Conservation (phyloP, 1,140 invertebrate species). For the Nasonia vitripennis region DNA sequence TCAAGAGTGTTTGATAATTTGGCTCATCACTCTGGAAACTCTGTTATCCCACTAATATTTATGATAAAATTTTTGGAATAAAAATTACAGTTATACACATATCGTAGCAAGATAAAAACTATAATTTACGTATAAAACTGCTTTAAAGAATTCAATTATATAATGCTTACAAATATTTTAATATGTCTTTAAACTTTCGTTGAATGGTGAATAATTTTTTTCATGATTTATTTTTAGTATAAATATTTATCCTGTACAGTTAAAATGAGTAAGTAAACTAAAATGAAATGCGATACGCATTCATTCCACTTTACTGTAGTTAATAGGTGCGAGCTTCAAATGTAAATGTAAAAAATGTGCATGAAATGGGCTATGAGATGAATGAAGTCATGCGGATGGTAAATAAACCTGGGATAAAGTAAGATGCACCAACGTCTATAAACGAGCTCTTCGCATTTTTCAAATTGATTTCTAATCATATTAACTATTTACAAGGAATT, state of each 20-base stretch:
- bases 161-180: neutral
- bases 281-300: no score
- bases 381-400: constrained; percentile 36
- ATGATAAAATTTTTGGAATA: no score
- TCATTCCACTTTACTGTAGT: neutral
- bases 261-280: no score
- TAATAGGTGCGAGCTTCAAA: constrained; percentile 23
- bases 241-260: no score
- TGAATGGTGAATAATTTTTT: neutral
- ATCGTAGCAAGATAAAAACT: no score
- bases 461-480: neutral
- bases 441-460: constrained; percentile 64
- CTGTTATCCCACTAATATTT: no score
- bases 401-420: constrained; percentile 26
- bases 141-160: no score
- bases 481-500: constrained; percentile 4
- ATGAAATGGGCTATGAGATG: constrained; percentile 39
- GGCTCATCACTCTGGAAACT: neutral
- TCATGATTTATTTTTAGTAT: no score
- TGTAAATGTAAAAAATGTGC: constrained; percentile 45
- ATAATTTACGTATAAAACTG: no score
- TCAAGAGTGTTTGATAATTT: neutral
- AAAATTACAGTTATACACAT: no score
- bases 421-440: constrained; percentile 70
- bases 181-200: neutral